Evolutionary conservation across 1,140 invertebrate species (phyloP).

Genomic region (Lithobius niger): DNA sequence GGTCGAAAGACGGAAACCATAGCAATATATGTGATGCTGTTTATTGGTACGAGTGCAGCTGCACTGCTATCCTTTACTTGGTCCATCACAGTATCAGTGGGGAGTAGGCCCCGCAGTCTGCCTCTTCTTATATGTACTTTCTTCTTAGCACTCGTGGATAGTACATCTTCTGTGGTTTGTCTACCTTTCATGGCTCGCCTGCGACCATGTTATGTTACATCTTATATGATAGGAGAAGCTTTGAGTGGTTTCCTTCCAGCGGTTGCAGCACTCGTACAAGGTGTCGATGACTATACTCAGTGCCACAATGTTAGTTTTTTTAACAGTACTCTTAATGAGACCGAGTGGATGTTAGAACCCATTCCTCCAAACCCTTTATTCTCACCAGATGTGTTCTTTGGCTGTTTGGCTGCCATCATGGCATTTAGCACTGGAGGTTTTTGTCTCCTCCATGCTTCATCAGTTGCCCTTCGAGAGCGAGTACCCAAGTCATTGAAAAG

Average conservation of each 20-base stretch:
- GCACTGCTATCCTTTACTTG: conserved; percentile 61
- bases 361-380: conserved; percentile 20
- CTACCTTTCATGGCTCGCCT: conserved; percentile 80
- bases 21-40: conserved; percentile 52
- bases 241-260: conserved; percentile 80
- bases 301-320: conserved; percentile 27
- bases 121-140: conserved; percentile 62
- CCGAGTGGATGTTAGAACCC: neutral
- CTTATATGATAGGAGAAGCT: conserved; percentile 57
- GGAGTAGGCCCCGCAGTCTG: conserved; percentile 47
- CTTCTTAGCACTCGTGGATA: conserved; percentile 69
- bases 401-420: conserved; percentile 44
- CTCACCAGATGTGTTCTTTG: conserved; percentile 47
- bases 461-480: conserved; percentile 26
- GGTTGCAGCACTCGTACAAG: conserved; percentile 61
- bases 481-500: neutral
- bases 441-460: conserved; percentile 31
- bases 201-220: conserved; percentile 51
- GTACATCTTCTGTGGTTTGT: conserved; percentile 81
- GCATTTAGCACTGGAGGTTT: conserved; percentile 36
- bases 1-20: conserved; percentile 38
- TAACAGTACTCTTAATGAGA: conserved; percentile 14
- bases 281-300: conserved; percentile 44
- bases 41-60: conserved; percentile 47
- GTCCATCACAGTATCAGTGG: conserved; percentile 43